phyloP scores from a whole-genome alignment of 2,888 invertebrate species.

The Octonoba sinensis region DNA sequence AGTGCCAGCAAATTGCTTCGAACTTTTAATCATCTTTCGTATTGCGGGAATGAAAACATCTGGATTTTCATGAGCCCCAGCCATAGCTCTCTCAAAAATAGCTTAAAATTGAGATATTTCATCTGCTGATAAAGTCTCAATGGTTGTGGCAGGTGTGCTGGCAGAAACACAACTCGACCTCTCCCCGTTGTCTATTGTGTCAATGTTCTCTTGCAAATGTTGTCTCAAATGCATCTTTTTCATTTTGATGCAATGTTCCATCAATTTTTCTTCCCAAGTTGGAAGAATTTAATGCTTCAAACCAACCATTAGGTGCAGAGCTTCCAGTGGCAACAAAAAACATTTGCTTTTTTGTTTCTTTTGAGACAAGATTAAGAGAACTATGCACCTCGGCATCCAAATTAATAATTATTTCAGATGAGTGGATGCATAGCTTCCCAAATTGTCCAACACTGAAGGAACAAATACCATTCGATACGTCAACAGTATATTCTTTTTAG shows the following conservation, averaged over 20 bases:
- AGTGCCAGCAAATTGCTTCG: background rate
- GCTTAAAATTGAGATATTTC: no score
- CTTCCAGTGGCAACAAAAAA: background rate
- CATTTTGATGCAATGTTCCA: background rate
- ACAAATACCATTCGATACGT: background rate
- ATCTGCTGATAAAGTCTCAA: no score
- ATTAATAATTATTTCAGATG: background rate
- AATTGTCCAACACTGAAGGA: background rate
- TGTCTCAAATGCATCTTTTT: no score
- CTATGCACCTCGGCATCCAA: background rate
- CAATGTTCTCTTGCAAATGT: no score
- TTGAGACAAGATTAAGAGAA: background rate
- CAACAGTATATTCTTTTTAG: background rate
- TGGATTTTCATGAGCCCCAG: no score
- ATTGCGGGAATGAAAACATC: background rate
- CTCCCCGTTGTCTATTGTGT: no score
- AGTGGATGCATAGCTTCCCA: background rate
- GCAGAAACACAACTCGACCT: no score
- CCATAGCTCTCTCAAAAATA: no score
- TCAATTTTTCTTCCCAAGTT: background rate
- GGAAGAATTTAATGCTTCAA: background rate
- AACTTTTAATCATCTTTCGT: background rate
- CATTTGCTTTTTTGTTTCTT: background rate
- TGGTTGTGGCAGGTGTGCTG: no score
- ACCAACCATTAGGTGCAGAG: background rate